These are phyloP conservation scores for Sakesphorus luctuosus DNA, from an alignment of 2,113 vertebrate genomes.

Conservation along the genomic window DNA sequence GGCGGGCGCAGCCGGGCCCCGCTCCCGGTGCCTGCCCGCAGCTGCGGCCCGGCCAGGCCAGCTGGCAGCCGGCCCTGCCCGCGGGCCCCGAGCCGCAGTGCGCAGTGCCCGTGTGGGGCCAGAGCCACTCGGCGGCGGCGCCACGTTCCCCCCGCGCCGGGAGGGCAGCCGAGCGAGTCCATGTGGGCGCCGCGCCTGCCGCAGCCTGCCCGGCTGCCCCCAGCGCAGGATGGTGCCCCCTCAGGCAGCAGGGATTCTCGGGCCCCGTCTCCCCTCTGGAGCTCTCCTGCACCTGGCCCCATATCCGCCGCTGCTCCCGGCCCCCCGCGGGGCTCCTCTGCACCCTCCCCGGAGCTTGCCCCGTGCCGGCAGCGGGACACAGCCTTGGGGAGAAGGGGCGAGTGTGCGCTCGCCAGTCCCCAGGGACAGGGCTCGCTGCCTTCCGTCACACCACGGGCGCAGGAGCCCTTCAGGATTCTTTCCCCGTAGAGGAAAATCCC, in stretches of 20 bases:
- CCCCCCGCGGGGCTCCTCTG: accelerated
- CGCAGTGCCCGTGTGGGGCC: not conserved
- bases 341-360: not conserved
- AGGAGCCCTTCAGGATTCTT: not conserved
- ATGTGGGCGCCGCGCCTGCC: too few relatives aligned
- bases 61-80: not conserved
- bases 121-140: not conserved
- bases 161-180: not conserved
- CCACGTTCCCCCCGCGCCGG: not conserved
- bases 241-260: not conserved
- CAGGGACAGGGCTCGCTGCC: not conserved
- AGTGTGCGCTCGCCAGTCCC: not conserved
- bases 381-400: accelerated
- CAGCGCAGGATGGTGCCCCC: accelerated
- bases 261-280: not conserved
- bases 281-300: not conserved
- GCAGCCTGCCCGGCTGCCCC: not conserved
- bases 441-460: accelerated
- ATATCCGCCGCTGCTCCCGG: accelerated
- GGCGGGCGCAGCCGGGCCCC: not conserved
- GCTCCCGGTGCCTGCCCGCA: not conserved
- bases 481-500: not conserved
- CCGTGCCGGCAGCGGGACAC: accelerated
- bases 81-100: too few relatives aligned
- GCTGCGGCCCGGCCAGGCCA: not conserved